A percentile compares a stretch with the other conserved stretches of the same genome.
Conservation (phyloP, 2,888 invertebrate genomes). For the Drosophila emarginata region DNA sequence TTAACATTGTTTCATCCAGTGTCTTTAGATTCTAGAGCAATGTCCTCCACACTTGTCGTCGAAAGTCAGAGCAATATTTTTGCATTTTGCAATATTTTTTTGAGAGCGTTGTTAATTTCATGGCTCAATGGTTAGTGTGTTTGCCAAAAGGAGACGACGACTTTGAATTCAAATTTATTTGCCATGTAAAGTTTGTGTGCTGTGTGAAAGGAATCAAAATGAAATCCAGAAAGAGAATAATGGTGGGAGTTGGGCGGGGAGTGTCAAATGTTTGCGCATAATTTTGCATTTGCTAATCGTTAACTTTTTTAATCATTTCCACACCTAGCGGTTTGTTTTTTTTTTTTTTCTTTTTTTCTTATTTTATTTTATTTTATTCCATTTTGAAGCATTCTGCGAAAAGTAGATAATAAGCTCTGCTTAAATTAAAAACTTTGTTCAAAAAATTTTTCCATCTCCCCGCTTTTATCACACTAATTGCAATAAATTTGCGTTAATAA, state of each 20-base stretch:
- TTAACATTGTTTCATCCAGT: conserved; percentile 13
- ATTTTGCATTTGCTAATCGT: conserved; percentile 67
- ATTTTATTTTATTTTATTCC: not conserved
- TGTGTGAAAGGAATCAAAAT: conserved; percentile 4
- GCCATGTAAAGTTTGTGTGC: conserved; percentile 17
- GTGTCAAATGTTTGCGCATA: conserved; percentile 55
- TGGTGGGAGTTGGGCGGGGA: not conserved
- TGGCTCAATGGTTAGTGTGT: conserved; percentile 75
- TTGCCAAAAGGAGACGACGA: conserved; percentile 8
- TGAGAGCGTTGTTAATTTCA: conserved; percentile 80
- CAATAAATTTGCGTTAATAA: conserved; percentile 76
- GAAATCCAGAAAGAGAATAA: conserved; percentile 25
- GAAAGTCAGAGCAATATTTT: conserved; percentile 67
- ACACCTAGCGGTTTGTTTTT: conserved; percentile 44
- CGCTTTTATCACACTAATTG: conserved; percentile 61
- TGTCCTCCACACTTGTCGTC: conserved; percentile 20
- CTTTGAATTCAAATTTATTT: not conserved
- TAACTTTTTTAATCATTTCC: conserved; percentile 73
- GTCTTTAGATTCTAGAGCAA: conserved; percentile 19
- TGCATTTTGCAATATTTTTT: conserved; percentile 77
- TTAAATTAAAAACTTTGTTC: conserved; percentile 73
- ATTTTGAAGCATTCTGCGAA: conserved; percentile 37
- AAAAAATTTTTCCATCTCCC: conserved; percentile 43
- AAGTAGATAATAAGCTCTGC: conserved; percentile 69
- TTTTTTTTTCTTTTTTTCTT: not conserved